A percentile compares a stretch with the other conserved stretches of the same genome.
Conservation (phyloP, 2,797 vertebrate species). For the Heteromormyrus szaboi region DNA sequence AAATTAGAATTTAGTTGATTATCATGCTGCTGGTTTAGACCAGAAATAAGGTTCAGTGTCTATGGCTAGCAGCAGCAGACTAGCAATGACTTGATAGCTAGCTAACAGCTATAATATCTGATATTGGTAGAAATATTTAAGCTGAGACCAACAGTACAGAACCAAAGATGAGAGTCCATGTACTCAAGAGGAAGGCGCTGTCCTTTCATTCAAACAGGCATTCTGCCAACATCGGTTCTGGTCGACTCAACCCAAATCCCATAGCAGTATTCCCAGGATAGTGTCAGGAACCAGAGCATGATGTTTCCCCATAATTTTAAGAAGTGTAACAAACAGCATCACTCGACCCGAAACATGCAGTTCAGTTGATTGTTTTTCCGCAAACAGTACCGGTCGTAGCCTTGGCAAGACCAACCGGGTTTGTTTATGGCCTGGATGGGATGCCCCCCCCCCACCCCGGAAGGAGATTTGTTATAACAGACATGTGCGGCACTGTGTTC, state of each 20-base stretch:
- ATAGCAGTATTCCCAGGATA: not conserved
- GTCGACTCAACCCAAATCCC: not conserved
- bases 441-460: not conserved
- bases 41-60: not conserved
- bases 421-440: not conserved
- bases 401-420: not conserved
- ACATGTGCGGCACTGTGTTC: not conserved
- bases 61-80: not conserved
- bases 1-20: not conserved
- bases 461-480: not conserved
- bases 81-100: not conserved
- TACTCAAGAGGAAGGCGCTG: not conserved
- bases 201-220: not conserved
- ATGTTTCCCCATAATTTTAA: not conserved
- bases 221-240: not conserved
- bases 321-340: not conserved
- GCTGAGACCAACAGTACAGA: not conserved
- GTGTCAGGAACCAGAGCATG: not conserved
- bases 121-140: not conserved
- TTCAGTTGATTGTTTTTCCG: not conserved
- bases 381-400: not conserved
- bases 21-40: not conserved
- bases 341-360: not conserved
- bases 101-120: not conserved
- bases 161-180: not conserved